Percentiles rank a stretch among this genome's conserved stretches.
Evolutionary conservation across 2,797 vertebrate genomes (phyloP).

Genomic region (Chaenodraco wilsoni): DNA sequence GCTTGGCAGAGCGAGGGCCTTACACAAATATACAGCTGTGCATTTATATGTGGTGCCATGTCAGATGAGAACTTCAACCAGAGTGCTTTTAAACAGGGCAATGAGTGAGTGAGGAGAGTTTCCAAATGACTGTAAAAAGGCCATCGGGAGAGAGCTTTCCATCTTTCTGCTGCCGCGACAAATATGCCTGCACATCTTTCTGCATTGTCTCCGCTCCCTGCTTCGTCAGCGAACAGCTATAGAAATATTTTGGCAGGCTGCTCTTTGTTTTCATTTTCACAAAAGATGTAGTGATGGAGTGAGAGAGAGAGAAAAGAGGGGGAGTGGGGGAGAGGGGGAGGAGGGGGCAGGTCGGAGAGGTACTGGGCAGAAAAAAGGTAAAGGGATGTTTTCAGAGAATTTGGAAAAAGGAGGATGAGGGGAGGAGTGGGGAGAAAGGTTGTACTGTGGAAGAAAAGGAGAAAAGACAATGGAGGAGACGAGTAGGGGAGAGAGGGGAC

Average conservation of each 20-base stretch:
- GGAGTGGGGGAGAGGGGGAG: background rate
- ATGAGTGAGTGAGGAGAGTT: conserved; percentile 34
- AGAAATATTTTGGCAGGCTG: conserved; percentile 87
- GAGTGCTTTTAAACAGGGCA: conserved; percentile 67
- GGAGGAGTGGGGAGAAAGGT: background rate
- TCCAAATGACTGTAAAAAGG: conserved; percentile 73
- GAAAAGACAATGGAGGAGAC: background rate
- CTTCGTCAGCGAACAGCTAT: conserved; percentile 86
- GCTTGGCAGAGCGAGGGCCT: conserved; percentile 66
- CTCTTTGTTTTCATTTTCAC: conserved; percentile 87
- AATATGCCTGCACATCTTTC: conserved; percentile 84
- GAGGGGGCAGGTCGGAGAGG: conserved; percentile 27
- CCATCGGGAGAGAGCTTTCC: conserved; percentile 69
- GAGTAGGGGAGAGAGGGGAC: background rate
- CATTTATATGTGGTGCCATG: conserved; percentile 74
- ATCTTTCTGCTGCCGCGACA: conserved; percentile 82
- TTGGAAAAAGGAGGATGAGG: conserved; percentile 10
- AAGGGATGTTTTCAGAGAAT: conserved; percentile 58
- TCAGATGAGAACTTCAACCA: conserved; percentile 77
- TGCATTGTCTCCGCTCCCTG: conserved; percentile 83
- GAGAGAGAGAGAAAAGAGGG: conserved; percentile 18
- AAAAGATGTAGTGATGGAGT: conserved; percentile 79
- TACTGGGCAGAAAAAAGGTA: conserved; percentile 60
- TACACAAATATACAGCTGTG: conserved; percentile 76
- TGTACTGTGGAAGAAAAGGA: background rate